Evolutionary conservation across 2,113 vertebrate species (phyloP), one percentile per base, ranked within the genome.

Genomic region (Phocoena sinus): DNA sequence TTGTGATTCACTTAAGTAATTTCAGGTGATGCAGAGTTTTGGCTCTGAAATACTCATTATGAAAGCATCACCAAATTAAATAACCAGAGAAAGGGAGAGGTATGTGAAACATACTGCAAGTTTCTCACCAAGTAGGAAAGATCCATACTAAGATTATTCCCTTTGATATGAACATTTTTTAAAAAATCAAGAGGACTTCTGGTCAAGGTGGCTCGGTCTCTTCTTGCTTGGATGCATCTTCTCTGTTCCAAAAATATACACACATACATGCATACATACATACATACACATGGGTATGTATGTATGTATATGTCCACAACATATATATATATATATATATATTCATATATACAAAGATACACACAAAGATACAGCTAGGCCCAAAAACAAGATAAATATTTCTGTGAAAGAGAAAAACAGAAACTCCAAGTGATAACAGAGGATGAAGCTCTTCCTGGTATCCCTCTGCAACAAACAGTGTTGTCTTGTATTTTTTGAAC

Each of bases 401-500:
- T 53, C 70, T 76, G 44, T 63, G 20, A 96, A 93, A 96, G n/a
- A 94, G 50, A 90, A 97, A 95, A 94, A 83, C 62, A 95, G 44
- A 84, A 76, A 50, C 41, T 93, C 60, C 17, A 94, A 87, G 79
- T 50, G 23, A n/a, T 56, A 81, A 71, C 11, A 94, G n/a, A 94
- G 47, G 11, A 91, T 95, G 67, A 88, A 93, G 53, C 13, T 85
- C 77, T 65, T 87, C 38, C 21, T 81, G 15, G 41, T 88, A 88
- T 93, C 25, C 36, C 63, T 74, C 25, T 96, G 65, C 26, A 91
- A 89, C 76, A 91, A 9, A 90, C 3, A 71, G 68, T 47, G 79
- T 31, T 82, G 28, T 83, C 91, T 88, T 94, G 36, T 10, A 88
- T n/a, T n/a, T 74, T 96, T 96, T 65, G 9, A 96, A 71, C 41